phyloP scores from a whole-genome alignment of 2,797 vertebrate species.

The Sebastes jordani region DNA sequence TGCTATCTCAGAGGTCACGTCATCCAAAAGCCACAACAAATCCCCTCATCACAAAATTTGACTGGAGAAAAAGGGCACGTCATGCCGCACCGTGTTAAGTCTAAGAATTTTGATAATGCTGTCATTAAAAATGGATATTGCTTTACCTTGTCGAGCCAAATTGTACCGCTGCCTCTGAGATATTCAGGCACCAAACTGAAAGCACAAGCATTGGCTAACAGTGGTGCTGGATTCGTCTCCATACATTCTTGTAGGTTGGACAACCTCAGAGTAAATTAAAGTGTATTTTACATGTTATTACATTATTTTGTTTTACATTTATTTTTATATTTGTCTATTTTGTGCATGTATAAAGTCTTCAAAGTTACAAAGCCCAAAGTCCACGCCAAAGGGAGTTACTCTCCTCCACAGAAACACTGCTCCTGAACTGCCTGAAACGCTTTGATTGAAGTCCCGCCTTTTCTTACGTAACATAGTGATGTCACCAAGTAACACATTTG shows the following conservation, averaged over 20 bases:
- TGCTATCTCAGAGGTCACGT: slow-evolving; percentile 65
- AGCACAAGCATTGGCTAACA: neutral
- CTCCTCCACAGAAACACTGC: no score
- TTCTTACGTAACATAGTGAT: no score
- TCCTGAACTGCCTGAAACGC: no score
- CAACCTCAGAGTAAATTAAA: neutral
- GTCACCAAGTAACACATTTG: no score
- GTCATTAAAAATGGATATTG: slow-evolving; percentile 47
- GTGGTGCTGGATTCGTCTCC: neutral
- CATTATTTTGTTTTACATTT: no score
- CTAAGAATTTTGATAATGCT: slow-evolving; percentile 37
- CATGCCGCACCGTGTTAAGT: slow-evolving; percentile 32
- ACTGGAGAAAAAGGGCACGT: slow-evolving; percentile 59
- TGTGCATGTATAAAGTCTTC: no score
- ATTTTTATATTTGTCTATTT: no score
- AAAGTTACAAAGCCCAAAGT: no score
- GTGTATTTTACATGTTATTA: no score
- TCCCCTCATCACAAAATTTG: slow-evolving; percentile 62
- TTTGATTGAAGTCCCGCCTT: no score
- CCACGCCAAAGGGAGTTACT: no score
- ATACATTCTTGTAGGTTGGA: neutral
- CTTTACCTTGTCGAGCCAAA: slow-evolving; percentile 8
- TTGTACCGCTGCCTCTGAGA: neutral
- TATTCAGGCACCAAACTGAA: neutral
- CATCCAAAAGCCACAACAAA: slow-evolving; percentile 69